A percentile compares a stretch with the other conserved stretches of the same genome.
phyloP scores from a whole-genome alignment of 2,888 invertebrate species.

The Brachypterus glaber region DNA sequence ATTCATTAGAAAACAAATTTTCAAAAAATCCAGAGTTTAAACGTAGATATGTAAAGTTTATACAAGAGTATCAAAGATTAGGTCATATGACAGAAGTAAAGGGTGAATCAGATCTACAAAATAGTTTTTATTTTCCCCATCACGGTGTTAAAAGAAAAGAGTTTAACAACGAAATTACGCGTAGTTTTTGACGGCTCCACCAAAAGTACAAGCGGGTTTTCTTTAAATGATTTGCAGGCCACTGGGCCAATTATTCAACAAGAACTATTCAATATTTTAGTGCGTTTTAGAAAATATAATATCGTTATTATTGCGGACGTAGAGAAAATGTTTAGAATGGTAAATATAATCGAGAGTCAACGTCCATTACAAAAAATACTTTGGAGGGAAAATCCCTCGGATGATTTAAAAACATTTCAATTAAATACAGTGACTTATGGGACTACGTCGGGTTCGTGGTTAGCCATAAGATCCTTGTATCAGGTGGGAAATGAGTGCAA shows the following conservation, averaged over 20 bases:
- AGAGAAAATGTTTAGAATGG: conserved; percentile 14
- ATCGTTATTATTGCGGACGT: conserved; percentile 13
- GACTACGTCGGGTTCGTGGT: conserved; percentile 4
- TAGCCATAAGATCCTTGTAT: background rate
- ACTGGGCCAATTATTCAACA: conserved; percentile 13
- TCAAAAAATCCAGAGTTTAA: conserved; percentile 8
- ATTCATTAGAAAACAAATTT: conserved; percentile 13
- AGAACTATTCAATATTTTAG: conserved; percentile 13
- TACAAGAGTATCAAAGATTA: conserved; percentile 12
- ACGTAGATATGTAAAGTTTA: conserved; percentile 9
- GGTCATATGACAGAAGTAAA: conserved; percentile 13
- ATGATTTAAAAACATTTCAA: conserved; percentile 8
- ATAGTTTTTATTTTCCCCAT: conserved; percentile 15
- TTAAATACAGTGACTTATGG: conserved; percentile 17
- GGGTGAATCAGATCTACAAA: background rate
- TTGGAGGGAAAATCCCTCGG: conserved; percentile 13
- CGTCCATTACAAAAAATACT: conserved; percentile 10
- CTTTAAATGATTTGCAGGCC: conserved; percentile 14
- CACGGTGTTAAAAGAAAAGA: conserved; percentile 11
- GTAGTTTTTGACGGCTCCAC: conserved; percentile 17
- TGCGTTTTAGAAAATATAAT: conserved; percentile 12
- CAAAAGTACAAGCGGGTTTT: conserved; percentile 11
- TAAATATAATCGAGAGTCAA: conserved; percentile 6
- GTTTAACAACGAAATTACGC: conserved; percentile 13
- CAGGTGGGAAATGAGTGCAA: background rate